Evolutionary conservation across 2,888 invertebrate genomes (phyloP), one percentile per base, ranked within the genome.

Genomic region (Heliconius charithonia): DNA sequence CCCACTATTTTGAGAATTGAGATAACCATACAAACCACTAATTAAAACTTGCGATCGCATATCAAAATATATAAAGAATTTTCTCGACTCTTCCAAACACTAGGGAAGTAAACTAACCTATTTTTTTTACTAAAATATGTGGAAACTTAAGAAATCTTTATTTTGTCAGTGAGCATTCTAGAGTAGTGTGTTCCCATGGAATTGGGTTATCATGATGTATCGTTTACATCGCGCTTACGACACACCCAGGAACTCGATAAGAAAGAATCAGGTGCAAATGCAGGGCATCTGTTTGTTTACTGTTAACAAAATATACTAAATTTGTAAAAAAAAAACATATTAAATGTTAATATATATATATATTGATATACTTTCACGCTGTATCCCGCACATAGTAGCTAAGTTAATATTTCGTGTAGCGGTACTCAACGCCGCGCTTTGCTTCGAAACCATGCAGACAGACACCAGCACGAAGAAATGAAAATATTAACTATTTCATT

Each of bases 171-270:
- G 72, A 76, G 75, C 71, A 82, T 81, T 83, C 81, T 84, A 81
- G 80, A 82, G 73, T 84, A 82, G 75, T 87, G 85, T 88, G 87
- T 87, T 87, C 92, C 90, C 90, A 89, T 89, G 86, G 87, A 93
- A 92, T 89, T 88, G 87, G 94, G 94, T 92, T 94, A 95, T 95
- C 94, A 91, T 95, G 93, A 94, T 92, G 88, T 90, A 94, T 94
- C 69, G 41, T 16, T 69, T 41, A 69, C 69, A 69, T 69, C 84
- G 87, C 84, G 83, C 85, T 89, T 89, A 83, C 87, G 85, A 86
- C 87, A 87, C 85, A 81, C 72, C 82, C 88, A 81, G 87, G 86
- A 87, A 86, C 80, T 76, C 75, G 90, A 90, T 89, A 89, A 83
- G 84, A 80, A 79, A 70, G 63, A 37, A 76, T 70, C 76, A 81